Conservation (phyloP, 2,797 vertebrate species). For the Pangasius mekongensis region DNA sequence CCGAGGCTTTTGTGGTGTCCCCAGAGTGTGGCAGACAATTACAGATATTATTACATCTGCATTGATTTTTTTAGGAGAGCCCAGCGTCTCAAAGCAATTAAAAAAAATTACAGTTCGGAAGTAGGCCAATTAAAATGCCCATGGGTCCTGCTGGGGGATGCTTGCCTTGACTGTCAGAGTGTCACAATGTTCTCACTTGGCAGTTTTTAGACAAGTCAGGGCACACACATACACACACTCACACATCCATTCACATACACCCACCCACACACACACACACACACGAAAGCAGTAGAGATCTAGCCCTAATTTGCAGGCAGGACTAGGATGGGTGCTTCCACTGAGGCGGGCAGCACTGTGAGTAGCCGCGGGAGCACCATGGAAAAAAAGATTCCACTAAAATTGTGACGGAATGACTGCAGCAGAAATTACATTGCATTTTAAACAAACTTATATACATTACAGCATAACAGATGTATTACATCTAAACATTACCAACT, state of each 20-base stretch:
- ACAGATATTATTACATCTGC: constrained; percentile 88
- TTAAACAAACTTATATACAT: not conserved
- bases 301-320: constrained; percentile 47
- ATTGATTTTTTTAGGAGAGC: constrained; percentile 79
- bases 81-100: constrained; percentile 83
- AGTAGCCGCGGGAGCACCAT: not conserved
- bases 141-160: constrained; percentile 69
- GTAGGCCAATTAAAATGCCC: constrained; percentile 83
- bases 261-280: not conserved
- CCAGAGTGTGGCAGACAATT: constrained; percentile 83
- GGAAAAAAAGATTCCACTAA: constrained; percentile 17
- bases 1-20: constrained; percentile 80
- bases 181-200: constrained; percentile 62
- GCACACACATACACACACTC: constrained; percentile 22
- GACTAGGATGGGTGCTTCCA: constrained; percentile 17
- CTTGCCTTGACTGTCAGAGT: constrained; percentile 72
- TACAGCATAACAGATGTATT: not conserved
- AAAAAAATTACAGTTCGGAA: constrained; percentile 84
- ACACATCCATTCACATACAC: constrained; percentile 2
- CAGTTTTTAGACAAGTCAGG: constrained; percentile 54
- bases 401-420: not conserved
- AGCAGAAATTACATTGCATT: not conserved
- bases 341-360: constrained; percentile 16
- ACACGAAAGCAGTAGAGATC: not conserved
- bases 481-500: not conserved